Evolutionary conservation across 2,113 vertebrate genomes (phyloP), one percentile per base, ranked within the genome.

Genomic region (Zosterops japonicus): DNA sequence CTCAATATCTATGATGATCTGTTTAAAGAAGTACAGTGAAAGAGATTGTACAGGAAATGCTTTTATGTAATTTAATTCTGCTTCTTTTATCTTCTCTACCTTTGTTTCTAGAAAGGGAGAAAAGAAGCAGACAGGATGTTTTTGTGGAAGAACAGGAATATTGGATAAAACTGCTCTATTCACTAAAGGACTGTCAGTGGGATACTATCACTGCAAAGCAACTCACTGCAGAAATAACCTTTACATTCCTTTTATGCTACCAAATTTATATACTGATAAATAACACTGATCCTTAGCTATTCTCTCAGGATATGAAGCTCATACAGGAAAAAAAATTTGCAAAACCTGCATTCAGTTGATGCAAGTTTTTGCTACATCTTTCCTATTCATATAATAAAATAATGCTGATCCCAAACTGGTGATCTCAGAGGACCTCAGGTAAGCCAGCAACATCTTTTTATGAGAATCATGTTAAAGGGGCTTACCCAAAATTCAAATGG

Each of bases 401-500:
- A 65, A 88, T 65, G 63, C 50, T 70, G 90, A 91, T 82, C 61
- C 83, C 56, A 75, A 74, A 83, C 28, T 86, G 35, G 79, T 90
- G 76, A 90, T 94, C 89, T 87, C 83, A 93, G 78, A 94, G 87
- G 57, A 88, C 25, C 75, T 93, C 83, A 95, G 97, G 96, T 97
- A 97, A 97, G 97, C 96, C 92, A 89, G 88, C 39, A 88, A 93
- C 77, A 93, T 89, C 55, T 63, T 96, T 39, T 77, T 86, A 96
- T 56, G 89, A 96, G 80, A 96, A 95, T 94, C 93, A 90, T 36
- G 52, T 90, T 91, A 96, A 94, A 92, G 55, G 6, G 93, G 94
- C 81, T 97, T 93, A 95, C 87, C 89, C 87, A 96, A 92, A 86
- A 94, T 81, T 96, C 90, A 97, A 90, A 91, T 93, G 90, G 75